Evolutionary conservation across 1,140 invertebrate genomes (phyloP).

Genomic region (Ostrea edulis): DNA sequence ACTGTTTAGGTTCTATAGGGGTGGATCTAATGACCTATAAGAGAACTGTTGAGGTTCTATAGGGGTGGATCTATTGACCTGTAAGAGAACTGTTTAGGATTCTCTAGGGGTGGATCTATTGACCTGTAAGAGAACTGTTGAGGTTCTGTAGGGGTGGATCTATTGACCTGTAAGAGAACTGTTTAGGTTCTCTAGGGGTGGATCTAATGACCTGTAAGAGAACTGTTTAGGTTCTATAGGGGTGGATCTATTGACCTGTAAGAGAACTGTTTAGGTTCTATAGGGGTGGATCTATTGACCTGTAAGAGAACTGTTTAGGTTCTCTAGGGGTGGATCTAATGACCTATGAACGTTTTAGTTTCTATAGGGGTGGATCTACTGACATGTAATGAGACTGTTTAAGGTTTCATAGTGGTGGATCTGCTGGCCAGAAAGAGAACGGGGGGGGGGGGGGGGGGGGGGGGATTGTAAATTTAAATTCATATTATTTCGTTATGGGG

Average conservation of each 20-base stretch:
- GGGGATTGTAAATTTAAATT: too few relatives aligned
- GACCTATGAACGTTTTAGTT: constrained; percentile 90
- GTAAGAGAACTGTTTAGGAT: neutral
- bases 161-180: neutral
- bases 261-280: neutral
- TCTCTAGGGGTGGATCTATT: neutral
- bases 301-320: constrained; percentile 91
- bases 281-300: neutral
- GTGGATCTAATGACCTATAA: neutral
- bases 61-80: neutral
- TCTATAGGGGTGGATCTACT: neutral
- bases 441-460: too few relatives aligned
- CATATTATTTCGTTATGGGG: too few relatives aligned
- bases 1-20: neutral
- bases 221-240: neutral
- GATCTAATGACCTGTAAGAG: constrained; percentile 82
- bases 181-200: neutral
- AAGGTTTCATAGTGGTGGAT: neutral
- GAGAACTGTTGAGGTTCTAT: constrained; percentile 91
- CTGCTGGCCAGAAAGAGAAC: neutral
- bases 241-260: neutral
- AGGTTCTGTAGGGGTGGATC: neutral
- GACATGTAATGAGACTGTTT: neutral
- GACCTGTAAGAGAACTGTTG: neutral
- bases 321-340: neutral